phyloP scores from a whole-genome alignment of 35 echinoderm and acorn worm genomes.

The Eucidaris tribuloides region DNA sequence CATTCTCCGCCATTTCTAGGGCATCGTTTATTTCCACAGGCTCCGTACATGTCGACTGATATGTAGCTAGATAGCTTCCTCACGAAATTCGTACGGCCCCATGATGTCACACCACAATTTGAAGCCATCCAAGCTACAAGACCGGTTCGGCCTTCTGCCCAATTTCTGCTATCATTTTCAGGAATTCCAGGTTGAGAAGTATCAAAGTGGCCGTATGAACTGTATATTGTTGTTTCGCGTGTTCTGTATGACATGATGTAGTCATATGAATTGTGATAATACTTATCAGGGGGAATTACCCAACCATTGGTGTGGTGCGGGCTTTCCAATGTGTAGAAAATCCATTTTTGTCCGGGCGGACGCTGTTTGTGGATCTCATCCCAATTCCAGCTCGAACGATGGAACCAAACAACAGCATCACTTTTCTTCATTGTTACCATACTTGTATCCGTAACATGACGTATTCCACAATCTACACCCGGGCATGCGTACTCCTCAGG shows the following conservation, averaged over 20 bases:
- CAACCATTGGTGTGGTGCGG: constrained; percentile 52
- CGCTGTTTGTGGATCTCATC: constrained; percentile 21
- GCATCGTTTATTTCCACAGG: constrained; percentile 52
- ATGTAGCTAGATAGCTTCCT: constrained; percentile 30
- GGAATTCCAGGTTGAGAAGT: not conserved
- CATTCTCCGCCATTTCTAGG: not conserved
- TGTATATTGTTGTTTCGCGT: no score
- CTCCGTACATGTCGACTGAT: constrained; percentile 51
- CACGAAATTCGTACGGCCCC: constrained; percentile 48
- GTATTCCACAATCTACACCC: no score
- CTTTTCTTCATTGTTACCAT: constrained; percentile 27
- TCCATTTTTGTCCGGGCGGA: constrained; percentile 46
- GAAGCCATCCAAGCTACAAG: constrained; percentile 64
- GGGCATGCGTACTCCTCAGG: no score
- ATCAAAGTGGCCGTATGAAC: constrained; percentile 56
- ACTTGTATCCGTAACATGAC: no score
- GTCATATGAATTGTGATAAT: constrained; percentile 26
- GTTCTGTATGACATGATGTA: constrained; percentile 59
- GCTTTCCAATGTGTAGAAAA: constrained; percentile 81
- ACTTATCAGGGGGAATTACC: constrained; percentile 19
- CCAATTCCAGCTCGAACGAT: constrained; percentile 52
- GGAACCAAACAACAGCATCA: constrained; percentile 54
- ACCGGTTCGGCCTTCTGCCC: constrained; percentile 13
- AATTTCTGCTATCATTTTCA: not conserved
- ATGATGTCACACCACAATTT: constrained; percentile 43